Percentiles rank a stretch among this genome's conserved stretches.
phyloP scores from a whole-genome alignment of 2,797 vertebrate species.

The Pantherophis vulpinus region DNA sequence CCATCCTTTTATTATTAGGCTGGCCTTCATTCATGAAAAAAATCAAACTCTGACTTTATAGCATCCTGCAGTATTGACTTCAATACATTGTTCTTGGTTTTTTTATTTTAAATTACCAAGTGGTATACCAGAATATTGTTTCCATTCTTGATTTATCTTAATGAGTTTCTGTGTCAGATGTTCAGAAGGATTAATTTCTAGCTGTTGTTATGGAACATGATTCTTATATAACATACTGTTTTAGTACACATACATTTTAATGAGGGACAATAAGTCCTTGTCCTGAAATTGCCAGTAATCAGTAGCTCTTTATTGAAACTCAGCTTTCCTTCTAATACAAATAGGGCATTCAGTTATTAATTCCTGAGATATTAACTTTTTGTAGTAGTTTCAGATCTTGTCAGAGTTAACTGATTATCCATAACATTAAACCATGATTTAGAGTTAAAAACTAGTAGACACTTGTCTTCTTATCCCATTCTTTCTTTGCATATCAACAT shows the following conservation, averaged over 20 bases:
- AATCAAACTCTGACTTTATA: not conserved
- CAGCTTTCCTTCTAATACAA: constrained; percentile 1
- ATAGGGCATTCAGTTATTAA: not conserved
- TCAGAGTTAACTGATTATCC: not conserved
- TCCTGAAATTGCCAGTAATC: constrained; percentile 31
- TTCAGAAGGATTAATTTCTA: constrained; percentile 35
- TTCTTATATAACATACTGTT: constrained; percentile 21
- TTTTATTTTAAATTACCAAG: not conserved
- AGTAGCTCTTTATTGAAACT: not conserved
- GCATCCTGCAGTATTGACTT: not conserved
- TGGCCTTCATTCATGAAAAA: not conserved
- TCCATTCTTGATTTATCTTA: constrained; percentile 7
- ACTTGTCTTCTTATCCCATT: not conserved
- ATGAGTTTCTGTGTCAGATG: constrained; percentile 32
- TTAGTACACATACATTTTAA: constrained; percentile 4
- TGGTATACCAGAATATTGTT: constrained; percentile 3
- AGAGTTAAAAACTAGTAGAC: not conserved
- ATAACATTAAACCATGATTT: not conserved
- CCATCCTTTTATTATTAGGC: not conserved
- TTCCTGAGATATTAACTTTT: constrained; percentile 20
- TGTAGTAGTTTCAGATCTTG: not conserved
- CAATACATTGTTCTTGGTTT: not conserved
- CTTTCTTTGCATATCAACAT: not conserved
- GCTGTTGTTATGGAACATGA: not conserved
- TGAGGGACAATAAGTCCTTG: constrained; percentile 32